Evolutionary conservation across 2,888 invertebrate genomes (phyloP).

Genomic region (Cacoxenus indagator): DNA sequence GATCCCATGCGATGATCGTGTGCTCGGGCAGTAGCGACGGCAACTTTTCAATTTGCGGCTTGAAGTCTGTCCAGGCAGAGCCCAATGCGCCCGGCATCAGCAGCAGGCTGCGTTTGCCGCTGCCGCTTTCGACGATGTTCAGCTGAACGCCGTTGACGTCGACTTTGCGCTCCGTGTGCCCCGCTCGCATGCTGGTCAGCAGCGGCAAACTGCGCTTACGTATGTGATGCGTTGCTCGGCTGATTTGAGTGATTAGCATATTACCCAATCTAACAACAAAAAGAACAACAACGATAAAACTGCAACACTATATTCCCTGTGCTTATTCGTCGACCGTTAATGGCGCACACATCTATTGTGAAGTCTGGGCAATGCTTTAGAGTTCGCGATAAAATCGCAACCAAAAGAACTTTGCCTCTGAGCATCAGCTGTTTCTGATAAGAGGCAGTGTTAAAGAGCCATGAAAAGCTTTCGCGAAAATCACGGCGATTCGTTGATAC

Average conservation of each 20-base stretch:
- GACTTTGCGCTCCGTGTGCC: constrained; percentile 74
- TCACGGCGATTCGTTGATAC: too few species aligned
- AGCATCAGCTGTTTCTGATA: too few species aligned
- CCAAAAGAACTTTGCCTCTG: too few species aligned
- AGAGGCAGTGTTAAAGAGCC: too few species aligned
- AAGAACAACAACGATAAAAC: not conserved
- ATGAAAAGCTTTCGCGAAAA: too few species aligned
- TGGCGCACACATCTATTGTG: too few species aligned
- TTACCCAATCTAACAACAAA: constrained; percentile 30
- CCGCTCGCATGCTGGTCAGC: constrained; percentile 26
- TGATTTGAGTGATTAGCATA: constrained; percentile 35
- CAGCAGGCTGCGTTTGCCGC: constrained; percentile 72
- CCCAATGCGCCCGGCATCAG: constrained; percentile 87
- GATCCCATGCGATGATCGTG: constrained; percentile 80
- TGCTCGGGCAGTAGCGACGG: constrained; percentile 68
- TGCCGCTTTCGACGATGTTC: constrained; percentile 76
- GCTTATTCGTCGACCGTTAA: too few species aligned
- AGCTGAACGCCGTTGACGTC: constrained; percentile 75
- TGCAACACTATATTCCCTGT: not conserved
- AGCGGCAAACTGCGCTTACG: constrained; percentile 17
- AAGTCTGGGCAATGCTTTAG: too few species aligned
- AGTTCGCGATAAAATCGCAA: too few species aligned
- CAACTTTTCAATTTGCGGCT: constrained; percentile 78
- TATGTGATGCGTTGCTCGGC: not conserved
- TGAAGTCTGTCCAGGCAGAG: constrained; percentile 86